These are phyloP conservation scores for Actinia tenebrosa DNA, from an alignment of 64 coral and sea anemone genomes.

Conservation along the genomic window DNA sequence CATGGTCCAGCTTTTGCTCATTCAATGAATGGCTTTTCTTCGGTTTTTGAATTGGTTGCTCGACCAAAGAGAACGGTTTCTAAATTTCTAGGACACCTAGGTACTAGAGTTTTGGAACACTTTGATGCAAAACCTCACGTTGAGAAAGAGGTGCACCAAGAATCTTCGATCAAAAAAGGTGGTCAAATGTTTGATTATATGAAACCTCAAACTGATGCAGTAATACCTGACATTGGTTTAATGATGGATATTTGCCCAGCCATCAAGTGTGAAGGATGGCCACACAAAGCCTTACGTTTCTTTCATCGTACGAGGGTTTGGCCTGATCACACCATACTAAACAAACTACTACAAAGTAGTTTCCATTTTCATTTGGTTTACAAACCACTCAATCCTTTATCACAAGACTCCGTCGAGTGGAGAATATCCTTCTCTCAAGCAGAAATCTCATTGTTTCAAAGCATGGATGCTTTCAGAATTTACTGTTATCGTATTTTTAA, in stretches of 20 bases:
- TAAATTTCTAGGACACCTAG: not conserved
- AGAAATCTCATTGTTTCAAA: not conserved
- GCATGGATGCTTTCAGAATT: constrained; percentile 2
- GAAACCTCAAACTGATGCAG: not conserved
- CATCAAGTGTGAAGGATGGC: constrained; percentile 18
- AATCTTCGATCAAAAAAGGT: not conserved
- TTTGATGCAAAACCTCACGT: not conserved
- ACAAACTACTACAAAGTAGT: not conserved
- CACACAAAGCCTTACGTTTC: not conserved
- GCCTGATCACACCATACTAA: not conserved
- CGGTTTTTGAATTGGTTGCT: not conserved
- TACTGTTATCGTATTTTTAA: constrained; percentile 67
- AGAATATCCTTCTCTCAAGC: constrained; percentile 27
- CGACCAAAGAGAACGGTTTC: constrained; percentile 3
- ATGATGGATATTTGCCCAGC: constrained; percentile 11
- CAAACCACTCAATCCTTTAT: constrained; percentile 4
- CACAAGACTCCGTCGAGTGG: constrained; percentile 18
- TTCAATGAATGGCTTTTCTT: not conserved
- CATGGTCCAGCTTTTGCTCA: constrained; percentile 17
- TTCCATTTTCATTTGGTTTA: constrained; percentile 29
- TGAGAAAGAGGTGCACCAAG: not conserved
- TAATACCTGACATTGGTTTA: not conserved
- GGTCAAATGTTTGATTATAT: not conserved
- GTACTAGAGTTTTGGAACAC: not conserved
- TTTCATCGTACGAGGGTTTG: constrained; percentile 5